Conservation (phyloP, 2,113 vertebrate species). For the Hippocampus comes region DNA sequence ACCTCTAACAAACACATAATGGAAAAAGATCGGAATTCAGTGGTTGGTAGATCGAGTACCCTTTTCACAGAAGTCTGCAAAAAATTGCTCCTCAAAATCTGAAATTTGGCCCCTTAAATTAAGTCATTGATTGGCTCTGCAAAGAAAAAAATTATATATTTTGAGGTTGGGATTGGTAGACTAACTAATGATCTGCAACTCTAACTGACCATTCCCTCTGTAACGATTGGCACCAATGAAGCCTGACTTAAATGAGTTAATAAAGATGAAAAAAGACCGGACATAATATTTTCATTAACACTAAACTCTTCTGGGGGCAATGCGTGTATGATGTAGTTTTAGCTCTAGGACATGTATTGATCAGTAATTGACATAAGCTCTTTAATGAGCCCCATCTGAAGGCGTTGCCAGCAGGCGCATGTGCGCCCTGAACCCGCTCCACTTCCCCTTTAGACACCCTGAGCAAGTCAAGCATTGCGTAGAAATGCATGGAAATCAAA, state of each 20-base stretch:
- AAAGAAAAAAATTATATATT: too few relatives aligned
- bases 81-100: too few relatives aligned
- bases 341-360: conserved; percentile 63
- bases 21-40: too few relatives aligned
- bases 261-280: conserved; percentile 56
- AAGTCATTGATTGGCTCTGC: too few relatives aligned
- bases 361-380: conserved; percentile 59
- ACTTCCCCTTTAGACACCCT: not conserved
- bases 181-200: not conserved
- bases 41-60: too few relatives aligned
- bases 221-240: too few relatives aligned
- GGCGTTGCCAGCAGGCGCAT: conserved; percentile 37
- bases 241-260: conserved; percentile 60
- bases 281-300: conserved; percentile 51
- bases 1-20: too few relatives aligned
- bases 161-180: too few relatives aligned
- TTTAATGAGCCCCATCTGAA: conserved; percentile 44
- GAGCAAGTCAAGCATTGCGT: not conserved
- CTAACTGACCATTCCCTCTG: not conserved
- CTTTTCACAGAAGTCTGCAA: too few relatives aligned
- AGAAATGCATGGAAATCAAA: not conserved
- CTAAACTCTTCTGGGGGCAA: conserved; percentile 38
- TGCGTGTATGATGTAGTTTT: conserved; percentile 59
- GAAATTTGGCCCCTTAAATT: too few relatives aligned
- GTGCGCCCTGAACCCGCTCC: not conserved